phyloP scores from a whole-genome alignment of 2,113 vertebrate species.

The Saccopteryx leptura region DNA sequence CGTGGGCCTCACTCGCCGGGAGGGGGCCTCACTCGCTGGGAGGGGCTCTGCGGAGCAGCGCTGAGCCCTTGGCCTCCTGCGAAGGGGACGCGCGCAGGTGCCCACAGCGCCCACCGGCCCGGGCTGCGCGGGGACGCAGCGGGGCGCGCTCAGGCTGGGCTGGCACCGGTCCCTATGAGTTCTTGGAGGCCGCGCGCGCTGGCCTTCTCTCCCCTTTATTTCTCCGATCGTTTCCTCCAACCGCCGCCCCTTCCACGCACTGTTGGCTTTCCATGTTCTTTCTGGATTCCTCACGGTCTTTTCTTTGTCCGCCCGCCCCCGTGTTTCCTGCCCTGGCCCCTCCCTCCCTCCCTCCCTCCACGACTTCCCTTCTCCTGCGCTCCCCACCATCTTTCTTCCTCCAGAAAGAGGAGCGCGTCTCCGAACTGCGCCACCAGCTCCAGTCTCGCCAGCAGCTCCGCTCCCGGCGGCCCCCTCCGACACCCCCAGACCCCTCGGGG shows the following conservation, averaged over 20 bases:
- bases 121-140: no score
- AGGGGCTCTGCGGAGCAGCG: neutral
- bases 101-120: neutral
- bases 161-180: neutral
- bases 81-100: neutral
- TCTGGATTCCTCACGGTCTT: neutral
- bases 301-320: neutral
- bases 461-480: slow-evolving; percentile 91
- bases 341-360: neutral
- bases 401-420: slow-evolving; percentile 97
- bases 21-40: no score
- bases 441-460: slow-evolving; percentile 94
- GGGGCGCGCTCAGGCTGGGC: neutral
- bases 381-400: slow-evolving; percentile 25
- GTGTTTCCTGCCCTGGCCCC: neutral
- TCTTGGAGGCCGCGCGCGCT: neutral
- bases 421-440: slow-evolving; percentile 95
- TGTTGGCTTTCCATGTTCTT: neutral
- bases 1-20: neutral
- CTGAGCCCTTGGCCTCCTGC: neutral
- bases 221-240: neutral
- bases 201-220: neutral
- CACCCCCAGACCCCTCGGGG: slow-evolving; percentile 83
- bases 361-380: neutral
- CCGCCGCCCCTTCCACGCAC: neutral